phyloP scores from a whole-genome alignment of 2,113 vertebrate species.

The Heliornis fulica region DNA sequence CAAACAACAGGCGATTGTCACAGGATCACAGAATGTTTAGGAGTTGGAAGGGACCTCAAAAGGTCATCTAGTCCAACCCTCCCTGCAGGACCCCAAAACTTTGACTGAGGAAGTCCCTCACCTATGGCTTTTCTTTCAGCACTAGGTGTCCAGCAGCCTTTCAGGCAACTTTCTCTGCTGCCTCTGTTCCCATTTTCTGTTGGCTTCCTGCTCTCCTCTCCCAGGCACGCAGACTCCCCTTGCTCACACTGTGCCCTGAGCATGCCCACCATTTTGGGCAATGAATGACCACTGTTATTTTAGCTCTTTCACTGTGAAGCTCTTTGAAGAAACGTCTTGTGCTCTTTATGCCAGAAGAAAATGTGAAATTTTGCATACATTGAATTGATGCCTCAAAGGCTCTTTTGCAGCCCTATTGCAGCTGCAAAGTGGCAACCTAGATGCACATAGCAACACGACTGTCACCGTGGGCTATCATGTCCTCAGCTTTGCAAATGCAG shows the following conservation, averaged over 20 bases:
- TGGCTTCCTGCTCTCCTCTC: background rate
- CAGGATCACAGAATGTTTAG: too few relatives aligned
- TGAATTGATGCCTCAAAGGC: background rate
- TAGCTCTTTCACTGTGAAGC: background rate
- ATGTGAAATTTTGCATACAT: background rate
- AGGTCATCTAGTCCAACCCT: too few relatives aligned
- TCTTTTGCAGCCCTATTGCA: background rate
- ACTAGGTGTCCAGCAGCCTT: background rate
- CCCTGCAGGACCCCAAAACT: too few relatives aligned
- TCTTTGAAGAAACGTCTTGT: background rate
- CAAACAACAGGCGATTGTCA: background rate
- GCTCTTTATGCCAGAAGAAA: background rate
- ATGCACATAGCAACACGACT: background rate
- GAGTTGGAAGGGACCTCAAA: too few relatives aligned
- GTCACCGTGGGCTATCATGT: background rate
- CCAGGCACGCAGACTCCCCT: background rate
- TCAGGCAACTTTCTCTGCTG: background rate
- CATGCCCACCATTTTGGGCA: background rate
- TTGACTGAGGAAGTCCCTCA: background rate
- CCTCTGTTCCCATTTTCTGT: fast-evolving
- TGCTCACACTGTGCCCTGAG: background rate
- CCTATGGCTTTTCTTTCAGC: background rate
- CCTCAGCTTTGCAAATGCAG: background rate
- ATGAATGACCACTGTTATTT: background rate
- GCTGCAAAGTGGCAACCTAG: background rate